These are phyloP conservation scores for Tupiocoris notatus DNA, from an alignment of 2,888 invertebrate species.

Conservation along the genomic window DNA sequence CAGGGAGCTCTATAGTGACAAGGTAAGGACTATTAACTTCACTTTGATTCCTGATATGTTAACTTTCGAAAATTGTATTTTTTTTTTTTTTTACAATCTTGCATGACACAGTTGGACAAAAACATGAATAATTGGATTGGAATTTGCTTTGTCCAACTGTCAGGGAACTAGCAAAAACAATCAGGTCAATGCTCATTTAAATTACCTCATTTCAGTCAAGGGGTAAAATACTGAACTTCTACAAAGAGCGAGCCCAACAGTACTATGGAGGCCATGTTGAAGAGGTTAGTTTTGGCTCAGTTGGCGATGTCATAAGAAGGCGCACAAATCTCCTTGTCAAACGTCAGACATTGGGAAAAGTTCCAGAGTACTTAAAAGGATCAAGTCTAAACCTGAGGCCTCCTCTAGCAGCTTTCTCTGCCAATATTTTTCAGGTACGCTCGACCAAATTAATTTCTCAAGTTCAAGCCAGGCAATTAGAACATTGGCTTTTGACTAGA, in stretches of 20 bases:
- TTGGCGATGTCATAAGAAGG: constrained; percentile 77
- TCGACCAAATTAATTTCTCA: too few species aligned
- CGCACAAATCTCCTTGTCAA: constrained; percentile 77
- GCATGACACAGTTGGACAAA: too few species aligned
- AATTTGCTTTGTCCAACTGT: too few species aligned
- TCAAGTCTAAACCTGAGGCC: constrained; percentile 70
- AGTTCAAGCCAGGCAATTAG: too few species aligned
- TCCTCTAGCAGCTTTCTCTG: constrained; percentile 76
- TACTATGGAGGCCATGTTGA: constrained; percentile 85
- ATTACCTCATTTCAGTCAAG: constrained; percentile 60
- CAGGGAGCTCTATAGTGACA: constrained; percentile 78
- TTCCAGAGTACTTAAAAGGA: constrained; percentile 72
- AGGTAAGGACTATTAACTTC: too few species aligned
- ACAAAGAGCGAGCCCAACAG: constrained; percentile 82
- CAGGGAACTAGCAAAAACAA: too few species aligned
- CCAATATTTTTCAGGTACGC: constrained; percentile 73
- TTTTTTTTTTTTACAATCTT: too few species aligned
- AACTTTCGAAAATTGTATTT: too few species aligned
- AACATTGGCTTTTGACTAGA: too few species aligned
- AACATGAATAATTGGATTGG: too few species aligned
- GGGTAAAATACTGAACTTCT: constrained; percentile 79
- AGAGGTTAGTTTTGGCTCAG: constrained; percentile 77
- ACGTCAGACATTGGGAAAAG: constrained; percentile 73
- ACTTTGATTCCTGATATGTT: too few species aligned
- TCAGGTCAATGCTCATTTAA: too few species aligned